Percentiles rank a stretch among this genome's conserved stretches.
phyloP scores from a whole-genome alignment of 1,140 invertebrate species.

The Hyles euphorbiae region DNA sequence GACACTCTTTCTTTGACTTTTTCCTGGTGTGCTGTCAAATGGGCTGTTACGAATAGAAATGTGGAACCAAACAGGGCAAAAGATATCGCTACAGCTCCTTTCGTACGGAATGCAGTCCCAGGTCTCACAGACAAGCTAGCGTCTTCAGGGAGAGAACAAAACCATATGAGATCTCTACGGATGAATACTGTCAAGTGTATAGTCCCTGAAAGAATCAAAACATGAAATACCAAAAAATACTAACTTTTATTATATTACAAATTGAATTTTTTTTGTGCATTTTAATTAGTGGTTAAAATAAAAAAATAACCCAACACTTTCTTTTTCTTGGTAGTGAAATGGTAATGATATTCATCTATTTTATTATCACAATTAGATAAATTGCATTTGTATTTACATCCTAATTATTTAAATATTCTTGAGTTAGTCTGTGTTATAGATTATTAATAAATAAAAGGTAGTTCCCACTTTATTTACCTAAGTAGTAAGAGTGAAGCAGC shows the following conservation, averaged over 20 bases:
- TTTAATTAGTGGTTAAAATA: too few species aligned
- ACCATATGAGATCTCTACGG: conserved; percentile 94
- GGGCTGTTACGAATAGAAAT: conserved; percentile 94
- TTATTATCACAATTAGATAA: too few species aligned
- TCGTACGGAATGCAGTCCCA: conserved; percentile 91
- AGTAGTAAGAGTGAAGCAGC: conserved; percentile 85
- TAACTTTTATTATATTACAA: too few species aligned
- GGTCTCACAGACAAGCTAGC: conserved; percentile 90
- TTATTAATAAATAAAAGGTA: conserved; percentile 2
- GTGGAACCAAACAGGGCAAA: conserved; percentile 95
- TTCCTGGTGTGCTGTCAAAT: conserved; percentile 93
- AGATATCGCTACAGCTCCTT: conserved; percentile 92
- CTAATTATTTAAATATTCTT: too few species aligned
- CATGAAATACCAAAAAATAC: too few species aligned
- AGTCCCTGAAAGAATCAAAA: conserved; percentile 78
- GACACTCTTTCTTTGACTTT: conserved; percentile 90
- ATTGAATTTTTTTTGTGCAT: too few species aligned
- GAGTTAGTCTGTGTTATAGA: neutral
- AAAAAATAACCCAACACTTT: too few species aligned
- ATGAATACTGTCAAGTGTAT: conserved; percentile 92
- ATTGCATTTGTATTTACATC: too few species aligned
- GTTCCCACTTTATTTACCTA: conserved; percentile 66
- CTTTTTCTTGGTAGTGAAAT: too few species aligned
- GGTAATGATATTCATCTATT: too few species aligned
- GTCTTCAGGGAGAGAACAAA: conserved; percentile 93